Evolutionary conservation across 2,888 invertebrate genomes (phyloP).

Genomic region (Osedax frankpressi): DNA sequence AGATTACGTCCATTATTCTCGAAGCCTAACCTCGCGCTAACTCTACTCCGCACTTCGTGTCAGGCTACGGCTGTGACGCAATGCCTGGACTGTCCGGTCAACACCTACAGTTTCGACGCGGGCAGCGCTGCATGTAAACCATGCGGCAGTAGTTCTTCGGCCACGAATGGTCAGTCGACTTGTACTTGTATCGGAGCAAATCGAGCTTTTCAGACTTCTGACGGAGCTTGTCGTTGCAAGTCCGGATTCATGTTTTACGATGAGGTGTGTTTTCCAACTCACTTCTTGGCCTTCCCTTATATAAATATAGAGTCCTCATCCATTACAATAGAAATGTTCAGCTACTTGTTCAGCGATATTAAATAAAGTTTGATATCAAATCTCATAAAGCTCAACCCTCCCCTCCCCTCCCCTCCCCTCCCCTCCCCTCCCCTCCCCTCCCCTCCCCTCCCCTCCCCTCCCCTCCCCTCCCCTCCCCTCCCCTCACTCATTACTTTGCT

Average conservation of each 20-base stretch:
- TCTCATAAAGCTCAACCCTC: no score
- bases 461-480: neutral
- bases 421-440: no score
- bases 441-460: neutral
- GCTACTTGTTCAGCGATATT: no score
- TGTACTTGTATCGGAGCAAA: conserved; percentile 37
- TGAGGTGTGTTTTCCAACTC: conserved; percentile 27
- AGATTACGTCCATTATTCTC: no score
- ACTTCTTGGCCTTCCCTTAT: neutral
- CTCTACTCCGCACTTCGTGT: no score
- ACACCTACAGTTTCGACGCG: conserved; percentile 32
- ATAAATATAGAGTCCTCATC: neutral
- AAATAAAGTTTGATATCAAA: no score
- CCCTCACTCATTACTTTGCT: no score
- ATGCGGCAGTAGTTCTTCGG: conserved; percentile 36
- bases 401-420: no score
- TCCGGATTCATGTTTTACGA: conserved; percentile 38
- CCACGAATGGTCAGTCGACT: conserved; percentile 27
- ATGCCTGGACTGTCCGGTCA: conserved; percentile 32
- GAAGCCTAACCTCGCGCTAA: no score
- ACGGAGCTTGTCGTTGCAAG: conserved; percentile 35
- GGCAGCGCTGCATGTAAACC: conserved; percentile 33
- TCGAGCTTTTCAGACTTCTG: conserved; percentile 35
- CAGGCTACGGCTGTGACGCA: neutral
- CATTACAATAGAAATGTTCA: no score